Percentiles rank a stretch among this genome's conserved stretches.
phyloP scores from a whole-genome alignment of 2,113 vertebrate species.

The Natator depressus region DNA sequence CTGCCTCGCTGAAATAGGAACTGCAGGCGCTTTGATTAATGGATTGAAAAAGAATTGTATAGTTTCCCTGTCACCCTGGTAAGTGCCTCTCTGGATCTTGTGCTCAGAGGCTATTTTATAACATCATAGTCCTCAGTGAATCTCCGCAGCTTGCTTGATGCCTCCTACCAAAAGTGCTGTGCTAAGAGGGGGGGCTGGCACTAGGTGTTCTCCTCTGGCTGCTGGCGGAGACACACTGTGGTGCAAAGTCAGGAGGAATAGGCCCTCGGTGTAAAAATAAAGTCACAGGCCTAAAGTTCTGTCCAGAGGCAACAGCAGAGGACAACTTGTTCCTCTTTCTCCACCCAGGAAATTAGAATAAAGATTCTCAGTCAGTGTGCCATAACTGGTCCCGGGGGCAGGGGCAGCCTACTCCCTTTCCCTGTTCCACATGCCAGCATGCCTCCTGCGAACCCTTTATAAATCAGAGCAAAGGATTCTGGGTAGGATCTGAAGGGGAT shows the following conservation, averaged over 20 bases:
- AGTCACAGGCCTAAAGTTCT: slow-evolving; percentile 46
- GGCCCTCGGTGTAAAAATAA: slow-evolving; percentile 38
- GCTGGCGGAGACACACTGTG: neutral
- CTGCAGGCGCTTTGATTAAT: slow-evolving; percentile 63
- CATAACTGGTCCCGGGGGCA: neutral
- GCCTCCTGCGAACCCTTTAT: neutral
- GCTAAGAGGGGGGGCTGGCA: neutral
- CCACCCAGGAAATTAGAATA: neutral
- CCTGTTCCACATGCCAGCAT: neutral
- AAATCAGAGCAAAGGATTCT: neutral
- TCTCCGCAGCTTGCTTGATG: slow-evolving; percentile 61
- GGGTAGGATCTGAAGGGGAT: neutral
- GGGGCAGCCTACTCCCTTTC: neutral
- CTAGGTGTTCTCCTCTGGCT: slow-evolving; percentile 34
- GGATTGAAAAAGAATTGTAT: slow-evolving; percentile 64
- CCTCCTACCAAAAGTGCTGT: slow-evolving; percentile 36
- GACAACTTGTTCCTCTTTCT: neutral
- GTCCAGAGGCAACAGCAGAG: neutral
- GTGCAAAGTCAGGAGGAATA: slow-evolving; percentile 55
- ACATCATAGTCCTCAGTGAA: slow-evolving; percentile 45
- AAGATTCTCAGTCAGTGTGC: neutral
- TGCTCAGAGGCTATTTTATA: slow-evolving; percentile 70
- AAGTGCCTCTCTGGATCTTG: slow-evolving; percentile 70
- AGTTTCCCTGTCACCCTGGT: slow-evolving; percentile 64
- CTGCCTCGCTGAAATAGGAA: slow-evolving; percentile 48